Evolutionary conservation across 2,113 vertebrate species (phyloP).

Genomic region (Athene cunicularia): DNA sequence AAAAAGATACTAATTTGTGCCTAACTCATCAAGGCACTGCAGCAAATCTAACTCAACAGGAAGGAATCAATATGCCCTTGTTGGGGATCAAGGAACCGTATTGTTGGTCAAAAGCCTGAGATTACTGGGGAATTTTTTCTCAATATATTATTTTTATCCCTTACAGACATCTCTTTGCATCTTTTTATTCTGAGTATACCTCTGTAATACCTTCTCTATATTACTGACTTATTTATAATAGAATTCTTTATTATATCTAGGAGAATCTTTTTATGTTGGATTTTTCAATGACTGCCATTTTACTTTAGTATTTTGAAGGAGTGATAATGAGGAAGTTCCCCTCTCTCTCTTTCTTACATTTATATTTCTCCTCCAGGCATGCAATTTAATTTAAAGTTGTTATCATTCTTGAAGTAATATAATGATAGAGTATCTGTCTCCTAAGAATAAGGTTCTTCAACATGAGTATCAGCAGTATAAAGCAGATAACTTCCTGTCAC

Average conservation of each 20-base stretch:
- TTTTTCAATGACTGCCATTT: constrained; percentile 52
- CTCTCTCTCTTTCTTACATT: neutral
- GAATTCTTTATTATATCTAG: constrained; percentile 46
- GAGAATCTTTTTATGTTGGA: constrained; percentile 4
- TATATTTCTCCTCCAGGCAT: constrained; percentile 17
- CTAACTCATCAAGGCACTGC: neutral
- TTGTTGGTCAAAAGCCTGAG: constrained; percentile 20
- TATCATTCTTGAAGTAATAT: constrained; percentile 58
- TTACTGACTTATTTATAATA: constrained; percentile 35
- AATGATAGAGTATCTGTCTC: constrained; percentile 43
- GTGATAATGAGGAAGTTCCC: constrained; percentile 32
- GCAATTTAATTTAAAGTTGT: constrained; percentile 64
- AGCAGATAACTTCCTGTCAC: neutral
- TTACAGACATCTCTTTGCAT: neutral
- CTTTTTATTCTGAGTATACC: constrained; percentile 41
- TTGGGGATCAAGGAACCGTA: neutral
- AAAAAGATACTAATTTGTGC: neutral
- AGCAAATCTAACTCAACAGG: neutral
- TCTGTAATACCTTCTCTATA: constrained; percentile 18
- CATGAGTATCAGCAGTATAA: neutral
- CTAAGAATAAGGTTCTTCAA: constrained; percentile 49
- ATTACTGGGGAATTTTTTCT: constrained; percentile 5
- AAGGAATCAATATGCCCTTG: neutral
- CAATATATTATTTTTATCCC: constrained; percentile 11
- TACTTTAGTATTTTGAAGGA: constrained; percentile 17